phyloP scores from a whole-genome alignment of 1,140 invertebrate species.

The Calephelis nemesis region DNA sequence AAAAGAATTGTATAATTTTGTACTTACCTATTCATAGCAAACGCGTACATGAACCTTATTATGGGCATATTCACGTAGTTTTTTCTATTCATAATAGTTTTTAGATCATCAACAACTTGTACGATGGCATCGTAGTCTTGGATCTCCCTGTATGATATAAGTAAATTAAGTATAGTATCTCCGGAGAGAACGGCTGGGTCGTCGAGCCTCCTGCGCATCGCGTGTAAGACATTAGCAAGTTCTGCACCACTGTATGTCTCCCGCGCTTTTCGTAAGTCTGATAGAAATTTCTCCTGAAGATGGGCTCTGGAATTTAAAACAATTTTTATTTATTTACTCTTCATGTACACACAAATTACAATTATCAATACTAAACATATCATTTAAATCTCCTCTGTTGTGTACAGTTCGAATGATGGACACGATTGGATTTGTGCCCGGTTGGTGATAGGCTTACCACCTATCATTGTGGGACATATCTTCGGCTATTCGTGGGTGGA shows the following conservation, averaged over 20 bases:
- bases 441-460: too few relatives aligned
- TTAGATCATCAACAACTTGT: constrained; percentile 96
- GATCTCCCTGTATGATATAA: constrained; percentile 94
- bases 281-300: constrained; percentile 98
- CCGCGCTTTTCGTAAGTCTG: constrained; percentile 95
- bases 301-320: constrained; percentile 85
- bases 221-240: constrained; percentile 90
- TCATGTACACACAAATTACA: too few relatives aligned
- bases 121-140: constrained; percentile 99
- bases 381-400: too few relatives aligned
- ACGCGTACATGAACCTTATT: constrained; percentile 96
- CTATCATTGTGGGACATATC: too few relatives aligned
- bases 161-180: constrained; percentile 95
- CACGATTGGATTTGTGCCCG: too few relatives aligned
- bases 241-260: constrained; percentile 93
- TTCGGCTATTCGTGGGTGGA: too few relatives aligned
- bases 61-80: constrained; percentile 93
- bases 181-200: constrained; percentile 97
- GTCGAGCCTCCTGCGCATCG: constrained; percentile 95
- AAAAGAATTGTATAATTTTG: too few relatives aligned
- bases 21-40: constrained; percentile 94
- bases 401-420: too few relatives aligned
- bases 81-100: constrained; percentile 94
- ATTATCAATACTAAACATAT: too few relatives aligned
- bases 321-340: too few relatives aligned